Evolutionary conservation across 2,888 invertebrate species (phyloP).

Genomic region (Chamaedrilus cognettii): DNA sequence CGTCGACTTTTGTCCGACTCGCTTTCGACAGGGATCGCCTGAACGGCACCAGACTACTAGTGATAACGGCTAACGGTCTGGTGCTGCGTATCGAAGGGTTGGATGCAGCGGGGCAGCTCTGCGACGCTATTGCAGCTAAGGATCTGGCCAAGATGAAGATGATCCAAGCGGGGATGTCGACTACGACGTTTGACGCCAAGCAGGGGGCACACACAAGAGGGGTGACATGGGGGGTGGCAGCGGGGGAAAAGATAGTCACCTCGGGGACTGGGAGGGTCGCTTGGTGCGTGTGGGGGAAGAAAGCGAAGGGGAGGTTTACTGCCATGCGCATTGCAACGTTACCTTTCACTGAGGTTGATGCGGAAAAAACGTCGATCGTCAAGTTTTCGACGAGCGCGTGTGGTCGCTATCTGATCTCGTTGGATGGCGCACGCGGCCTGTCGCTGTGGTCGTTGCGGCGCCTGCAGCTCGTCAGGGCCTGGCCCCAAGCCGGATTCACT

Average conservation of each 20-base stretch:
- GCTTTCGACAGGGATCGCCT: not conserved
- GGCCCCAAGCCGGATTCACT: not conserved
- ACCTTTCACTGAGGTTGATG: not conserved
- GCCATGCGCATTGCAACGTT: not conserved
- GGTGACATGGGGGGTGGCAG: no score
- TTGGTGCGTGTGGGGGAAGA: no score
- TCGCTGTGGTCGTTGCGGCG: not conserved
- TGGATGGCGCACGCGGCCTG: not conserved
- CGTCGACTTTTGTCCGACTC: not conserved
- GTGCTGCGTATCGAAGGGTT: constrained; percentile 1
- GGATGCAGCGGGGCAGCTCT: not conserved
- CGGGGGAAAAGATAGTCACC: no score
- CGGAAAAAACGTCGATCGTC: not conserved
- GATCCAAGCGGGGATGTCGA: constrained; percentile 2
- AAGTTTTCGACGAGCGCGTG: not conserved
- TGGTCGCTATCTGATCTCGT: not conserved
- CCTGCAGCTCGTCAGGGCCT: not conserved
- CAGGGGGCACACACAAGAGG: no score
- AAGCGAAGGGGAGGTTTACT: not conserved
- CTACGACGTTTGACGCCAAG: constrained; percentile 3
- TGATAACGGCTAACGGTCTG: not conserved
- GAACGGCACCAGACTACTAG: constrained; percentile 31
- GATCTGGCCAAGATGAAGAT: not conserved
- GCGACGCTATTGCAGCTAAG: not conserved
- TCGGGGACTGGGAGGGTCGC: no score